phyloP scores from a whole-genome alignment of 2,113 vertebrate species.

The Macrotus californicus region DNA sequence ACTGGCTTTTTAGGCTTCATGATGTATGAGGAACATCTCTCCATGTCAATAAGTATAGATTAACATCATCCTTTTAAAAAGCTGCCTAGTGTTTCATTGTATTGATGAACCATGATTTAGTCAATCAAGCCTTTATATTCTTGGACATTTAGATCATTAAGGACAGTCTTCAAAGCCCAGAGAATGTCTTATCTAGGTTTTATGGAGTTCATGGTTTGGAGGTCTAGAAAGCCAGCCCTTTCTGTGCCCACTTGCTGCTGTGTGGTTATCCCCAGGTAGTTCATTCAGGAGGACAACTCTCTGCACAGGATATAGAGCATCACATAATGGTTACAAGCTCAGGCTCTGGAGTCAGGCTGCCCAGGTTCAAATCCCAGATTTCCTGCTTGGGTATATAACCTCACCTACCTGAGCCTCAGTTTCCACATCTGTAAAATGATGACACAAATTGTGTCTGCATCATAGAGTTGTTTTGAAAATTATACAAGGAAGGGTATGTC shows the following conservation, averaged over 20 bases:
- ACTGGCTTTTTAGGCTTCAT: slow-evolving; percentile 31
- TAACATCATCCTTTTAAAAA: background rate
- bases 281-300: background rate
- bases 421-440: background rate
- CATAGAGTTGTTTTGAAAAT: background rate
- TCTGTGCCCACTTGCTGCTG: background rate
- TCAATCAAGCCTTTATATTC: background rate
- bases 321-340: background rate
- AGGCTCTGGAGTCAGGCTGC: background rate
- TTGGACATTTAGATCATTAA: background rate
- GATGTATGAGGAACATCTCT: slow-evolving; percentile 36
- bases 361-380: background rate
- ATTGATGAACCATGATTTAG: background rate
- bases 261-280: background rate
- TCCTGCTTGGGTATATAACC: background rate
- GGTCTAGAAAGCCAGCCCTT: background rate
- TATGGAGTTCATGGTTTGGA: background rate
- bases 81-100: background rate
- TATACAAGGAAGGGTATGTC: background rate
- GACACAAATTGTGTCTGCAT: background rate
- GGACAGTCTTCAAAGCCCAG: background rate
- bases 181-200: background rate
- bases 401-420: background rate
- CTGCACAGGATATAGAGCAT: background rate
- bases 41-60: slow-evolving; percentile 34